Evolutionary conservation across 1,140 invertebrate genomes (phyloP).

Genomic region (Zaprionus davidi): DNA sequence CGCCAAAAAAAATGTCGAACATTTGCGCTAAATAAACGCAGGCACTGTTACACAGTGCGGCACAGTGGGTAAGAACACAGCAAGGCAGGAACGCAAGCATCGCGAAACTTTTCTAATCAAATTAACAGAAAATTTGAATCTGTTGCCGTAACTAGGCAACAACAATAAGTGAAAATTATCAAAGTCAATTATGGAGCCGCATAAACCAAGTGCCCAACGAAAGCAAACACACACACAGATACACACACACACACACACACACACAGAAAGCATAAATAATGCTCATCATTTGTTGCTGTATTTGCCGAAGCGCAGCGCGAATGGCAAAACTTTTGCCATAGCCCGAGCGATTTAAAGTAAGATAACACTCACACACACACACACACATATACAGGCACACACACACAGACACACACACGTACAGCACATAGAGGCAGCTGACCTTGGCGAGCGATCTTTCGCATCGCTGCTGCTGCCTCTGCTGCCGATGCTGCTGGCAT

Average conservation of each 20-base stretch:
- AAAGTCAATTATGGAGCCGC: slow-evolving; percentile 64
- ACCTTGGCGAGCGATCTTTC: slow-evolving; percentile 42
- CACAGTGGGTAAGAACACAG: neutral
- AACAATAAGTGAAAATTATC: slow-evolving; percentile 74
- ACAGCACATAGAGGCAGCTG: slow-evolving; percentile 21
- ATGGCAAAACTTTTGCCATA: slow-evolving; percentile 50
- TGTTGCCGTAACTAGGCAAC: slow-evolving; percentile 48
- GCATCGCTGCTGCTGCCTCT: slow-evolving; percentile 3
- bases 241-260: slow-evolving; percentile 9
- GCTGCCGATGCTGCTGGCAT: slow-evolving; percentile 40
- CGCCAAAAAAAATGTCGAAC: slow-evolving; percentile 14
- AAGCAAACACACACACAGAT: neutral
- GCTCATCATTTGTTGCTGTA: slow-evolving; percentile 49
- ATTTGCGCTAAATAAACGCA: slow-evolving; percentile 36
- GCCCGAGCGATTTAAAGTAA: slow-evolving; percentile 45
- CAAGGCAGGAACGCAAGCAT: neutral
- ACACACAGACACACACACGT: slow-evolving; percentile 2
- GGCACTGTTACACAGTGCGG: neutral
- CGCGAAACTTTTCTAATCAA: slow-evolving; percentile 76
- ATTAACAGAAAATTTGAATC: slow-evolving; percentile 68
- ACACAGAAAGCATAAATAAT: slow-evolving; percentile 45
- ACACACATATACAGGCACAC: slow-evolving; percentile 19
- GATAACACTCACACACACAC: slow-evolving; percentile 12
- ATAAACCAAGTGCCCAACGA: slow-evolving; percentile 49
- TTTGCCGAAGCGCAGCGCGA: slow-evolving; percentile 28